Percentiles rank a stretch among this genome's conserved stretches.
Evolutionary conservation across 2,113 vertebrate species (phyloP).

Genomic region (Mormoops blainvillei): DNA sequence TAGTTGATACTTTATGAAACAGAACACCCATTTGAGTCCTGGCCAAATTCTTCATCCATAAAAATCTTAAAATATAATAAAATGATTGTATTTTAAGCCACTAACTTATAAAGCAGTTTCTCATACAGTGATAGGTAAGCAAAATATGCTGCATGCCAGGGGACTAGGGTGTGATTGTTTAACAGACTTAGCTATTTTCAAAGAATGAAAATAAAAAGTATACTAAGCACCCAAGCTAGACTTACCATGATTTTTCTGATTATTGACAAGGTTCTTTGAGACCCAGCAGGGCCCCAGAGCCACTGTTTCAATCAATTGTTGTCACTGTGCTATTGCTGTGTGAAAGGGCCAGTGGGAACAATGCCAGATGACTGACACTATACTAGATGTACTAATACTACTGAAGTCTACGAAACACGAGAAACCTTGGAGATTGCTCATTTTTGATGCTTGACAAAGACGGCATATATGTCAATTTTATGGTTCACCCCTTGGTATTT

Average conservation of each 20-base stretch:
- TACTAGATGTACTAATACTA: not conserved
- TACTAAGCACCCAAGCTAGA: not conserved
- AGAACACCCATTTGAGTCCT: not conserved
- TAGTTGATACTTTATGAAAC: not conserved
- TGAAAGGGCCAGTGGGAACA: not conserved
- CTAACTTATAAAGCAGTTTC: not conserved
- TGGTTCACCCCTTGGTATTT: not conserved
- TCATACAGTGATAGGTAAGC: not conserved
- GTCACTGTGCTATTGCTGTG: not conserved
- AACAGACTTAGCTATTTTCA: constrained; percentile 9
- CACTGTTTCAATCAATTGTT: not conserved
- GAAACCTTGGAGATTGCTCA: not conserved
- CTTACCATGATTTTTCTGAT: not conserved
- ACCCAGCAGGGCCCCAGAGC: not conserved
- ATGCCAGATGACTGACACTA: not conserved
- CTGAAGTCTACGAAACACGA: not conserved
- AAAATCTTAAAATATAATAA: constrained; percentile 4
- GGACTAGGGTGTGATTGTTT: not conserved
- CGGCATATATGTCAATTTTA: not conserved
- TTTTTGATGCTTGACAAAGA: constrained; percentile 26
- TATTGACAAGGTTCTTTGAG: not conserved
- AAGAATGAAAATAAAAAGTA: not conserved
- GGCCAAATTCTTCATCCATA: not conserved
- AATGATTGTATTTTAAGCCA: not conserved
- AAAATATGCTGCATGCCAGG: not conserved